phyloP scores from a whole-genome alignment of 2,113 vertebrate species.

The Ptilonorhynchus violaceus region DNA sequence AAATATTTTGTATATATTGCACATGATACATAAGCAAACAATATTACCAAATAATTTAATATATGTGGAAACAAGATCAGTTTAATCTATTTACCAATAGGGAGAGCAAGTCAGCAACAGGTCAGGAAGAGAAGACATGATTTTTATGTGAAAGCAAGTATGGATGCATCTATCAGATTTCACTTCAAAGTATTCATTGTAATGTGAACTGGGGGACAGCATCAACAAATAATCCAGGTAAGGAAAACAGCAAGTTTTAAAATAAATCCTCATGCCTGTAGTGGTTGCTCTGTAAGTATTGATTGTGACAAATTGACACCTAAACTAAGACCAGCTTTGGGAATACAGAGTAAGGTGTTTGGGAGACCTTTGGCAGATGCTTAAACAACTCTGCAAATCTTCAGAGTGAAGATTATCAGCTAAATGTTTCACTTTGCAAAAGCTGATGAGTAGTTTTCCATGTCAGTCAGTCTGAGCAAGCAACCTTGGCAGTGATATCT shows the following conservation, averaged over 20 bases:
- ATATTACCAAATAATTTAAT: neutral
- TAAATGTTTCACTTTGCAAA: neutral
- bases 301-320: neutral
- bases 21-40: neutral
- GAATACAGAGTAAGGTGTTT: neutral
- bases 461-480: neutral
- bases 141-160: neutral
- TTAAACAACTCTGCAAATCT: neutral
- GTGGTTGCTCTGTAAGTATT: neutral
- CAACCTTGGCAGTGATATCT: neutral
- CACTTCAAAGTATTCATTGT: neutral
- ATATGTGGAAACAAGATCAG: neutral
- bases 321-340: neutral
- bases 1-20: neutral
- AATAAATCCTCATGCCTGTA: neutral
- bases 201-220: neutral
- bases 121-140: neutral
- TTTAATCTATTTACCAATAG: neutral
- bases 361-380: neutral
- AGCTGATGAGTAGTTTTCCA: neutral
- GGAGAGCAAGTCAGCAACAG: neutral
- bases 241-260: neutral
- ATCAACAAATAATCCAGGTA: neutral
- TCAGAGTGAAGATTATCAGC: neutral
- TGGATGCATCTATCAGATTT: neutral